Conservation (phyloP, 2,113 vertebrate species). For the Neomonachus schauinslandi region DNA sequence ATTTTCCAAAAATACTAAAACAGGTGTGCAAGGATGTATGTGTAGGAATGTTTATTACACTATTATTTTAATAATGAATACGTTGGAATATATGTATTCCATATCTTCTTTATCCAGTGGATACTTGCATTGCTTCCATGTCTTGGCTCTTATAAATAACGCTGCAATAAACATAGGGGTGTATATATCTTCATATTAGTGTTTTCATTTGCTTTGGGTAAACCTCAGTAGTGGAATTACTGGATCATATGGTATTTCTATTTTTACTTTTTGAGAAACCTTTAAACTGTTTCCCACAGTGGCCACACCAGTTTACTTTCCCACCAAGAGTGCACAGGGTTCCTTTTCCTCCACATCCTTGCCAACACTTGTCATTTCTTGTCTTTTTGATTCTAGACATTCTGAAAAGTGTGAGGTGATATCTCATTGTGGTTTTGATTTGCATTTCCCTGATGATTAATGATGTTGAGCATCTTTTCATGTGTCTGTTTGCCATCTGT, state of each 20-base stretch:
- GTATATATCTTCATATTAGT: neutral
- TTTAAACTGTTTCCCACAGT: neutral
- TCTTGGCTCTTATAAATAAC: neutral
- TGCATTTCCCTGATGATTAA: neutral
- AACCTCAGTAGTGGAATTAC: neutral
- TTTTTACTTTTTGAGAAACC: neutral
- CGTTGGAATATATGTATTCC: neutral
- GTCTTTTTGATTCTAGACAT: neutral
- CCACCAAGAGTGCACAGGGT: neutral
- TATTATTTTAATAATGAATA: neutral
- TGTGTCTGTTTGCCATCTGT: neutral
- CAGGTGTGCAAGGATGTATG: neutral
- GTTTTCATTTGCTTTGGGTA: neutral
- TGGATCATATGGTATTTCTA: neutral
- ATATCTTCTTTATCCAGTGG: neutral
- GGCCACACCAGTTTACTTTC: neutral
- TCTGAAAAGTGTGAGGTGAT: neutral
- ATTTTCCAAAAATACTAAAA: conserved; percentile 16
- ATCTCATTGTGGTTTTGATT: neutral
- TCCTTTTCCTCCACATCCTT: neutral
- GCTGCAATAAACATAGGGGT: neutral
- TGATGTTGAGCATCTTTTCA: neutral
- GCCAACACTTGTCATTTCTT: neutral
- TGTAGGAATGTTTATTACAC: neutral
- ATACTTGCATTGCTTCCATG: neutral